A percentile compares a stretch with the other conserved stretches of the same genome.
Conservation (phyloP, 2,113 vertebrate genomes). For the Tenebrosternarchus preto region DNA sequence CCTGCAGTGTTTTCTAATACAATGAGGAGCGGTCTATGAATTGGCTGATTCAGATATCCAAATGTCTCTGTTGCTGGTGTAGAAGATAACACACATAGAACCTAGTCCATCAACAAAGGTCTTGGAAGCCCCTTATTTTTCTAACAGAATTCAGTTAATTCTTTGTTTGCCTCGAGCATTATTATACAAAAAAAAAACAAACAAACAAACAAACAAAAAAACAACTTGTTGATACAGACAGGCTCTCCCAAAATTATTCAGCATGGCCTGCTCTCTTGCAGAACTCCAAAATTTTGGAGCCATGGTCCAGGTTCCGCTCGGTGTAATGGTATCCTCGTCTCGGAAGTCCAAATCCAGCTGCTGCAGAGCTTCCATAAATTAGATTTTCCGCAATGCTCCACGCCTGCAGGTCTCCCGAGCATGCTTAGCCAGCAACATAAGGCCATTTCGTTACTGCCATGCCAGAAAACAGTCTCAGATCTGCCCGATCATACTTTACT, state of each 20-base stretch:
- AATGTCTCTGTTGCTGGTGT: not conserved
- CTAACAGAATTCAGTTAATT: not conserved
- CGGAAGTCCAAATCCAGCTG: constrained; percentile 77
- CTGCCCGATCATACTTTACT: constrained; percentile 36
- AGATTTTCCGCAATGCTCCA: constrained; percentile 69
- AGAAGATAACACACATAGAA: constrained; percentile 13
- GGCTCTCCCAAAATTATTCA: constrained; percentile 8
- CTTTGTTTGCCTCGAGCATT: constrained; percentile 20
- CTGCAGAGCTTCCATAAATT: constrained; percentile 71
- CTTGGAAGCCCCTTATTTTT: not conserved
- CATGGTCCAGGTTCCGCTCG: constrained; percentile 56
- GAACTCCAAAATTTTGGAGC: constrained; percentile 42
- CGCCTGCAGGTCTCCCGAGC: constrained; percentile 62
- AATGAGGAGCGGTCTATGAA: constrained; percentile 1
- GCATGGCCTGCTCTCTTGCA: constrained; percentile 19
- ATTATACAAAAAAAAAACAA: not conserved
- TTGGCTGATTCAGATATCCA: constrained; percentile 13
- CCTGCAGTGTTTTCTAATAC: constrained; percentile 26
- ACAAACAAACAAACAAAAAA: too few relatives aligned
- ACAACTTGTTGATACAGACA: not conserved
- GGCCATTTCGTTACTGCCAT: constrained; percentile 55
- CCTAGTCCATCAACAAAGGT: not conserved
- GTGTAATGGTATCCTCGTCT: constrained; percentile 71
- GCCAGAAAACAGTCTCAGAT: constrained; percentile 56
- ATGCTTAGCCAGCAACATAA: constrained; percentile 52